Base-by-base conservation (phyloP, 2,797 vertebrate species). In the Labeo calbasu region DNA sequence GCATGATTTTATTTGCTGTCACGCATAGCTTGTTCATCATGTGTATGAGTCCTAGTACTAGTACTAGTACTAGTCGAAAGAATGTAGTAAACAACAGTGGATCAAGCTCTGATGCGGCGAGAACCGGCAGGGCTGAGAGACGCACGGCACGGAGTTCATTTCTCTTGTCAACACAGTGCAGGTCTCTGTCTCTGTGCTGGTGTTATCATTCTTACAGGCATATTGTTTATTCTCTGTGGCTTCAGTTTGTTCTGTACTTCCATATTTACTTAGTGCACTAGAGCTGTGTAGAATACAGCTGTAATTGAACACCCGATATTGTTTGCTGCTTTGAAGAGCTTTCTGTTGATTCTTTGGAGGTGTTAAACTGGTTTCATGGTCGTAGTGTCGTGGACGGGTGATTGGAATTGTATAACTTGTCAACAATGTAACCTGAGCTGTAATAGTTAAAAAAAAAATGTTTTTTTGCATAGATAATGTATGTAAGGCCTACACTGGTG, bases 231-330 rank as follows among this genome's bases (percentile, higher is more conserved):
- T 77, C 21, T 68, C 6, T 9, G 61, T 2, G 36, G 48, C 46
- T 84, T 78, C 77, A 46, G 21, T 72, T 82, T 59, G 71, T 19
- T 57, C 55, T 53, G 46, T n/a, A 6, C 48, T 79, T 68, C 36
- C 5, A 1, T 9, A 28, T 10, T 43, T 63, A 13, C 5, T 6
- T 65, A 8, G 14, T 5, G 48, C 48, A 6, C 21, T 40, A 21
- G 79, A 57, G 51, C 9, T 32, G 25, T 25, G 14, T 28, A 28
- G 23, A 63, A 14, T 14, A 25, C 59, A 63, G 59, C 25, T 48
- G 4, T n/a, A 48, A 5, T 28, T 32, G 7, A 48, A 32, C 68
- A 72, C 79, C 68, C 72, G 19, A 36, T 66, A n/a, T 61, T 63
- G 55, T 50, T 48, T 2, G 32, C 32, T 21, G n/a, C 50, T 70